Percentiles rank a stretch among this genome's conserved stretches.
Evolutionary conservation across 2,888 invertebrate species (phyloP).

Genomic region (Acleris sparsana): DNA sequence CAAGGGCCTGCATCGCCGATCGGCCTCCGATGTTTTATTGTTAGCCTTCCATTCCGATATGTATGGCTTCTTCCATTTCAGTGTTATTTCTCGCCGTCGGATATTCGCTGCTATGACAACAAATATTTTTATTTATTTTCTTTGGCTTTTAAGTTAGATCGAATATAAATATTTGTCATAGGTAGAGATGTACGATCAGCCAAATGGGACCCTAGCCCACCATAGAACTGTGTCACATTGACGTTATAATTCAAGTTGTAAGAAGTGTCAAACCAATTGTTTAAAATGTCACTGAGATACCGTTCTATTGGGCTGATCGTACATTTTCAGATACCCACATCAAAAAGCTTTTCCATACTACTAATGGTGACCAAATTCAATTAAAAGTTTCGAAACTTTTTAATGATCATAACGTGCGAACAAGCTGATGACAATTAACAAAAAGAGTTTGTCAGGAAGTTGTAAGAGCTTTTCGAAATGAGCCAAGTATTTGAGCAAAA

Average conservation of each 20-base stretch:
- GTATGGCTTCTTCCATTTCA: constrained; percentile 75
- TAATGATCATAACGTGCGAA: constrained; percentile 25
- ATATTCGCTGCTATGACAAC: constrained; percentile 62
- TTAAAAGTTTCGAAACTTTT: constrained; percentile 14
- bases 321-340: not conserved
- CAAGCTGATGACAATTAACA: constrained; percentile 33
- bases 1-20: constrained; percentile 83
- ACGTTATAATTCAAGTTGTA: too few species aligned
- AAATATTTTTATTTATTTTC: constrained; percentile 56
- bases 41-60: constrained; percentile 68
- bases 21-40: constrained; percentile 77
- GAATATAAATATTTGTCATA: not conserved
- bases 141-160: constrained; percentile 3
- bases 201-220: too few species aligned
- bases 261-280: too few species aligned
- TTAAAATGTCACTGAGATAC: too few species aligned
- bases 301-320: too few species aligned
- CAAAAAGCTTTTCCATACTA: constrained; percentile 1
- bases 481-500: constrained; percentile 77
- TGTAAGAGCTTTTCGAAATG: constrained; percentile 56
- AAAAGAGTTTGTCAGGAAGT: constrained; percentile 54
- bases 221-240: too few species aligned
- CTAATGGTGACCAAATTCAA: constrained; percentile 19
- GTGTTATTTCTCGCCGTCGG: constrained; percentile 46
- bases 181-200: too few species aligned